Evolutionary conservation across 2,888 invertebrate genomes (phyloP).

Genomic region (Caenorhabditis imperialis): DNA sequence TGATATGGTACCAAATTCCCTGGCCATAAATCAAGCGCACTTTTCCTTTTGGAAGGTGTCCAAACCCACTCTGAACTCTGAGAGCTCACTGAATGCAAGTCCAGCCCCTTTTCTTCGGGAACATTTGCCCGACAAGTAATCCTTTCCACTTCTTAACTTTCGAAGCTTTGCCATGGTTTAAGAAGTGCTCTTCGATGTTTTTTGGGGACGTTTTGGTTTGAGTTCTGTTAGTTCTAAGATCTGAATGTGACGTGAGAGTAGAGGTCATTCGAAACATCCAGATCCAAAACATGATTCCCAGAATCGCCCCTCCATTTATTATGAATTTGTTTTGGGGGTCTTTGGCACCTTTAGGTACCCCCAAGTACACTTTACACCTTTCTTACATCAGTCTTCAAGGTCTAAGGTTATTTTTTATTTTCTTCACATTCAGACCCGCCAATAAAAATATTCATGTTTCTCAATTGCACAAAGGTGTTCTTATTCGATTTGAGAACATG

Average conservation of each 20-base stretch:
- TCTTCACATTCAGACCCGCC: too few relatives aligned
- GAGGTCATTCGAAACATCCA: too few relatives aligned
- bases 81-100: slow-evolving; percentile 13
- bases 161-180: neutral
- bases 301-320: slow-evolving; percentile 19
- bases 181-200: too few relatives aligned
- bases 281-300: too few relatives aligned
- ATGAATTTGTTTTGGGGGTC: slow-evolving; percentile 43
- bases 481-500: too few relatives aligned
- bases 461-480: too few relatives aligned
- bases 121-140: slow-evolving; percentile 5
- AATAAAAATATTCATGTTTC: too few relatives aligned
- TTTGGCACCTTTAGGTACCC: too few relatives aligned
- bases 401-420: slow-evolving; percentile 31
- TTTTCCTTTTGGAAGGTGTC: slow-evolving; percentile 33
- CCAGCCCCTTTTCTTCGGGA: slow-evolving; percentile 16
- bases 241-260: too few relatives aligned
- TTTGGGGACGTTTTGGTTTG: too few relatives aligned
- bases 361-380: slow-evolving; percentile 4
- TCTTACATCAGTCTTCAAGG: neutral
- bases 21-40: slow-evolving; percentile 39
- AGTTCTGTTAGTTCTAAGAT: neutral
- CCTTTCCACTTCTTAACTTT: slow-evolving; percentile 1
- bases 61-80: slow-evolving; percentile 5
- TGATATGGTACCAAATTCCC: slow-evolving; percentile 26